A percentile compares a stretch with the other conserved stretches of the same genome.
Evolutionary conservation across 2,113 vertebrate genomes (phyloP).

Genomic region (Gobius niger): DNA sequence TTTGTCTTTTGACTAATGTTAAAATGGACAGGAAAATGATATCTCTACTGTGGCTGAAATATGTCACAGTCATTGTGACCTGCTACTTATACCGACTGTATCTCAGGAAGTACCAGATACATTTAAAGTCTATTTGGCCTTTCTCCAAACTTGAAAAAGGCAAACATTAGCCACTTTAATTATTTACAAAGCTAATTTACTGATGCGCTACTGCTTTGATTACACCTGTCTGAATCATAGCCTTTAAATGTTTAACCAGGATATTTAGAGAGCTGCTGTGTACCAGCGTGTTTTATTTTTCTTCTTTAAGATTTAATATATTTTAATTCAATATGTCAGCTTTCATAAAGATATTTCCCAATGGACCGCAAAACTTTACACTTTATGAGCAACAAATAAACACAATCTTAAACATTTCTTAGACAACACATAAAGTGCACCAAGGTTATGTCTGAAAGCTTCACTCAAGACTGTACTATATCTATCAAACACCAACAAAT

Average conservation of each 20-base stretch:
- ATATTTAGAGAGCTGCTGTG: background rate
- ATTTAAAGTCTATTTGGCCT: background rate
- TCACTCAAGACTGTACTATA: conserved; percentile 6
- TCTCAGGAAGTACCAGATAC: background rate
- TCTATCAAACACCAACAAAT: conserved; percentile 20
- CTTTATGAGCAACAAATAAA: background rate
- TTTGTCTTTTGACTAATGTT: background rate
- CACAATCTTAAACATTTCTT: background rate
- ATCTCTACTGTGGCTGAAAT: background rate
- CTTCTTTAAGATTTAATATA: background rate
- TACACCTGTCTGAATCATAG: conserved; percentile 4
- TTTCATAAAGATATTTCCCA: background rate
- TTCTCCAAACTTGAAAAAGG: background rate
- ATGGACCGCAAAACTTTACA: background rate
- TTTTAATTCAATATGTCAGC: background rate
- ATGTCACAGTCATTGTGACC: background rate
- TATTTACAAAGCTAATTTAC: background rate
- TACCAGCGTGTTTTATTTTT: background rate
- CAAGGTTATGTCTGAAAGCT: conserved; percentile 3
- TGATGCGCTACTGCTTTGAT: background rate
- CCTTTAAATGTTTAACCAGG: background rate
- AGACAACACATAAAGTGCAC: background rate
- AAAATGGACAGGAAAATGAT: background rate
- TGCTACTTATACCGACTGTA: background rate
- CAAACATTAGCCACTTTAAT: conserved; percentile 1